phyloP scores from a whole-genome alignment of 1,140 invertebrate genomes.

The Dinoponera quadriceps region DNA sequence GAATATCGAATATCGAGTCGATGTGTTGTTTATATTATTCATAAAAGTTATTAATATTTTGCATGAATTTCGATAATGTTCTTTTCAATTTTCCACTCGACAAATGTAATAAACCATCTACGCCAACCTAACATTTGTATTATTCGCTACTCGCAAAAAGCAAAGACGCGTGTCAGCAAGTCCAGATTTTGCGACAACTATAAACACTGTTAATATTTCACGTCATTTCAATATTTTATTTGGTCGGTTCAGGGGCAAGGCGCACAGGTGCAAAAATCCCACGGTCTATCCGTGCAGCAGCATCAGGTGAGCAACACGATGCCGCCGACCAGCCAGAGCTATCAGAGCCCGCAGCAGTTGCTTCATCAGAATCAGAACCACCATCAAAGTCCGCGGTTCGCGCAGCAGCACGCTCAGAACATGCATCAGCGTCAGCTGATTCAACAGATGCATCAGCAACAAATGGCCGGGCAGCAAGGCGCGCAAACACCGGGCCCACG shows the following conservation, averaged over 20 bases:
- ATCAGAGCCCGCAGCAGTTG: conserved; percentile 81
- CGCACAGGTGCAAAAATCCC: conserved; percentile 70
- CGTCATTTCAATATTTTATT: conserved; percentile 18
- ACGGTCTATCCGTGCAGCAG: conserved; percentile 78
- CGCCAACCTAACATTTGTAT: too few species aligned
- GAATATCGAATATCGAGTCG: too few species aligned
- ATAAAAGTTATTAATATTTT: too few species aligned
- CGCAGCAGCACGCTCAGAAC: conserved; percentile 83
- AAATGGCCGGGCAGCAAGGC: conserved; percentile 80
- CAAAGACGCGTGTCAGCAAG: neutral
- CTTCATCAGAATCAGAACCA: conserved; percentile 80
- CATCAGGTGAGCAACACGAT: conserved; percentile 63
- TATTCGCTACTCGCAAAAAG: too few species aligned
- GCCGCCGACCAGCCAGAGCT: conserved; percentile 63
- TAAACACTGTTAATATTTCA: conserved; percentile 22
- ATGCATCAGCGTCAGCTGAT: conserved; percentile 85
- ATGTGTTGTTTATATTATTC: too few species aligned
- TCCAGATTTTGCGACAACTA: too few species aligned
- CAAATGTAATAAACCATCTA: too few species aligned
- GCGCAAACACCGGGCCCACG: conserved; percentile 59
- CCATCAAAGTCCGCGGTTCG: conserved; percentile 80
- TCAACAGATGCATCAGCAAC: conserved; percentile 88
- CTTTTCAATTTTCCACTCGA: too few species aligned
- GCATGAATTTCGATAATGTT: too few species aligned
- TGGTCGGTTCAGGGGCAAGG: conserved; percentile 63